A percentile compares a stretch with the other conserved stretches of the same genome.
These are phyloP conservation scores for Drosophila sp. DNA, from an alignment of 1,140 invertebrate species.

Conservation along the genomic window DNA sequence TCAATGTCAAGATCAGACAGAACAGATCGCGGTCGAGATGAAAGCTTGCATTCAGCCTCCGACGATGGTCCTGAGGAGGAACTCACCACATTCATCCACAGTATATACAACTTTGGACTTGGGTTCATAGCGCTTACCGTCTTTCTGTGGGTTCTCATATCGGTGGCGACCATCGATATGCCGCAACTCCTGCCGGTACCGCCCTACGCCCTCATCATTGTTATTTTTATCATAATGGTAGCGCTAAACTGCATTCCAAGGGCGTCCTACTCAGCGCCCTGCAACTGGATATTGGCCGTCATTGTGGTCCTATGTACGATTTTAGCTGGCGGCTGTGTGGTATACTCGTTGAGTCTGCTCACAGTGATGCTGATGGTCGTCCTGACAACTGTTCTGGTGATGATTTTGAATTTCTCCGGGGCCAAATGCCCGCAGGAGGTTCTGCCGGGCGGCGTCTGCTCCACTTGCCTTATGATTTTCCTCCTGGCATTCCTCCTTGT, in stretches of 20 bases:
- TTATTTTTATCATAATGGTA: conserved; percentile 22
- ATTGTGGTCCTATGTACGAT: conserved; percentile 26
- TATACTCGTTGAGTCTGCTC: background rate
- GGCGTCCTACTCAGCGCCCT: background rate
- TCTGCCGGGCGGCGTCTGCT: conserved; percentile 37
- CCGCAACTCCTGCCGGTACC: background rate
- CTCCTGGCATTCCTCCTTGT: conserved; percentile 1
- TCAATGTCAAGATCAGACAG: background rate
- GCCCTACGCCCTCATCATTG: conserved; percentile 2
- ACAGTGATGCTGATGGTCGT: background rate
- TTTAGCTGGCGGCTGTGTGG: conserved; percentile 10
- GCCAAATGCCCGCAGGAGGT: conserved; percentile 38
- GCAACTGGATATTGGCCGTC: conserved; percentile 30
- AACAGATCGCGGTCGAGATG: background rate
- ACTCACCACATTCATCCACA: conserved; percentile 25
- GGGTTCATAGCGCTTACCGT: conserved; percentile 6
- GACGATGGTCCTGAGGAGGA: conserved; percentile 16
- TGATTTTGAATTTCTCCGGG: conserved; percentile 41
- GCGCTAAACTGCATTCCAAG: conserved; percentile 29
- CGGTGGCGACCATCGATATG: background rate
- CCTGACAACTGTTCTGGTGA: background rate
- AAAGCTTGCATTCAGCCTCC: no score
- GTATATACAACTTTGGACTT: conserved; percentile 17
- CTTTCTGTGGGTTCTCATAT: conserved; percentile 11
- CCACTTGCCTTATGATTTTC: conserved; percentile 27